These are phyloP conservation scores for Corydoras sp. DNA, from an alignment of 2,113 vertebrate species.

Conservation along the genomic window DNA sequence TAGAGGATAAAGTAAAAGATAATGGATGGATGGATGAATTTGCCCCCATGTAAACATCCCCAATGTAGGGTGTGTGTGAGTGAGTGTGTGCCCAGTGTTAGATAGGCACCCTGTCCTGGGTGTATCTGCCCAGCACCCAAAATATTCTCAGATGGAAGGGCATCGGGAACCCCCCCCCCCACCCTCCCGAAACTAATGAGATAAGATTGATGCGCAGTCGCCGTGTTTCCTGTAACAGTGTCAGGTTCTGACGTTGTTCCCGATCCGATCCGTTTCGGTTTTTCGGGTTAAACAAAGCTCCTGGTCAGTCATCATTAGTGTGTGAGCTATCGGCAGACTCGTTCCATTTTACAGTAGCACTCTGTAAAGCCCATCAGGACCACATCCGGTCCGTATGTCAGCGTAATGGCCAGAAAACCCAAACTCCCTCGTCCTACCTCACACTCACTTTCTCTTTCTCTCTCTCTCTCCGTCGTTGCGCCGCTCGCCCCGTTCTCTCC, in stretches of 20 bases:
- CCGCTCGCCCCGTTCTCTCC: slow-evolving; percentile 25
- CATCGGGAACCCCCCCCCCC: neutral
- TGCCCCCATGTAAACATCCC: too few species aligned
- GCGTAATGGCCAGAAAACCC: slow-evolving; percentile 29
- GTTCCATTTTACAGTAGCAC: slow-evolving; percentile 38
- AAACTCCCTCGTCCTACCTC: slow-evolving; percentile 11
- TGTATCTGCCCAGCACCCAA: neutral
- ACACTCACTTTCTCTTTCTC: slow-evolving; percentile 18
- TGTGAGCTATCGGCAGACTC: slow-evolving; percentile 24
- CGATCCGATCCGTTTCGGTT: slow-evolving; percentile 7
- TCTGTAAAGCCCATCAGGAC: slow-evolving; percentile 35
- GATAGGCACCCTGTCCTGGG: too few species aligned
- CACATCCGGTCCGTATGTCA: slow-evolving; percentile 27
- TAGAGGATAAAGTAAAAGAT: too few species aligned
- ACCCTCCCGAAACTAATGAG: neutral
- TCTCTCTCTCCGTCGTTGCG: slow-evolving; percentile 12
- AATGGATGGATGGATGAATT: too few species aligned
- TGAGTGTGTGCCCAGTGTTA: too few species aligned
- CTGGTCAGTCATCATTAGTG: slow-evolving; percentile 32
- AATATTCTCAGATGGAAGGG: neutral
- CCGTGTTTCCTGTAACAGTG: too few species aligned
- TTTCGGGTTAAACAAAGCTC: slow-evolving; percentile 32
- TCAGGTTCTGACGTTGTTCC: too few species aligned
- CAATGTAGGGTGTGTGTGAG: too few species aligned
- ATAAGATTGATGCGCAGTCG: neutral